These are phyloP conservation scores for Tachypleus tridentatus DNA, from an alignment of 1,140 invertebrate genomes.

Conservation along the genomic window DNA sequence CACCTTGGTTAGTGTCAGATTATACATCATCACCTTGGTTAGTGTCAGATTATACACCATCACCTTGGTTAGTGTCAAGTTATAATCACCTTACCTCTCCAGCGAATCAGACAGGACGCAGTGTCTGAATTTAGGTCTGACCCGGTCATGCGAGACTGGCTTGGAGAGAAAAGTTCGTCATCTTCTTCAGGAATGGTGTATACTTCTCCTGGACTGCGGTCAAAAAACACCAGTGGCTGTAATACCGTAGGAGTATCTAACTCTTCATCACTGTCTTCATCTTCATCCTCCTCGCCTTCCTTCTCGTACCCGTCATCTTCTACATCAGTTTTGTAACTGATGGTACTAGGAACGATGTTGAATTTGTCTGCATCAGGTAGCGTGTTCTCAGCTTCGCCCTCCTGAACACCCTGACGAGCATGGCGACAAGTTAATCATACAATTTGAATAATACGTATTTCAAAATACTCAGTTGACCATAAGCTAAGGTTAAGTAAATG, in stretches of 20 bases:
- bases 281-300: slow-evolving; percentile 12
- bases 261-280: slow-evolving; percentile 4
- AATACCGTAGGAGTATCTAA: slow-evolving; percentile 8
- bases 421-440: too few relatives aligned
- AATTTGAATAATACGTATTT: too few relatives aligned
- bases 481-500: too few relatives aligned
- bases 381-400: too few relatives aligned
- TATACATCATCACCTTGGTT: too few relatives aligned
- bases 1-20: too few relatives aligned
- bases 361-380: too few relatives aligned
- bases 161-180: slow-evolving; percentile 41
- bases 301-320: slow-evolving; percentile 22
- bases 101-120: slow-evolving; percentile 14
- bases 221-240: slow-evolving; percentile 31
- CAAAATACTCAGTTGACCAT: too few relatives aligned
- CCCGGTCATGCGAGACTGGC: slow-evolving; percentile 33
- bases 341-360: too few relatives aligned
- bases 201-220: slow-evolving; percentile 40
- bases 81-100: slow-evolving; percentile 27
- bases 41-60: too few relatives aligned
- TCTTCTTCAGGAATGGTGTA: slow-evolving; percentile 45
- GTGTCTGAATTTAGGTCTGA: slow-evolving; percentile 26
- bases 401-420: too few relatives aligned
- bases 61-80: too few relatives aligned
- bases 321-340: slow-evolving; percentile 10